A percentile compares a stretch with the other conserved stretches of the same genome.
Evolutionary conservation across 2,113 vertebrate species (phyloP).

Genomic region (Tupaia tana): DNA sequence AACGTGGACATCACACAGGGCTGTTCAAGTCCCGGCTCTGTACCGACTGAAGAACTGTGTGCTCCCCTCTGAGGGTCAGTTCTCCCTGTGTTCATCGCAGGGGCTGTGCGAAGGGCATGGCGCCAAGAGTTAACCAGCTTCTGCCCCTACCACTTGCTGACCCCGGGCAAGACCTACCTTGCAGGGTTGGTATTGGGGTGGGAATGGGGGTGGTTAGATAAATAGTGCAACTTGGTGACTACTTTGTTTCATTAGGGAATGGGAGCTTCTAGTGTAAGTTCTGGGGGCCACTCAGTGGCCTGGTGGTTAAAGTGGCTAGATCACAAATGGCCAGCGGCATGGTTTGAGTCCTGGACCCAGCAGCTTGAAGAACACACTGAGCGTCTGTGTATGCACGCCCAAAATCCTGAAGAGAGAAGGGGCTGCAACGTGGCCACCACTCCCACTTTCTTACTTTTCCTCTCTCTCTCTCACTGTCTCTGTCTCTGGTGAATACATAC

Average conservation of each 20-base stretch:
- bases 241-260: background rate
- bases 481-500: no score
- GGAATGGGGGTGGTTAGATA: background rate
- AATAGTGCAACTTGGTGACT: background rate
- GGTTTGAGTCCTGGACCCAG: no score
- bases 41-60: background rate
- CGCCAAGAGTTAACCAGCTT: background rate
- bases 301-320: no score
- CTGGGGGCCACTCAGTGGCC: no score
- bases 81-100: background rate
- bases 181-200: background rate
- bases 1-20: background rate
- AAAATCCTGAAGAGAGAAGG: no score
- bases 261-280: background rate
- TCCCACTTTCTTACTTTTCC: no score
- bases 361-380: no score
- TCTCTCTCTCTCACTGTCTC: no score
- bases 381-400: no score
- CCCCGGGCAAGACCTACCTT: background rate
- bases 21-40: background rate
- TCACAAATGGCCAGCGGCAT: no score
- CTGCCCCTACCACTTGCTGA: background rate
- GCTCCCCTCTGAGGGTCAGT: background rate
- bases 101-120: background rate
- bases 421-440: no score